phyloP scores from a whole-genome alignment of 2,113 vertebrate species.

The Mus spicilegus region DNA sequence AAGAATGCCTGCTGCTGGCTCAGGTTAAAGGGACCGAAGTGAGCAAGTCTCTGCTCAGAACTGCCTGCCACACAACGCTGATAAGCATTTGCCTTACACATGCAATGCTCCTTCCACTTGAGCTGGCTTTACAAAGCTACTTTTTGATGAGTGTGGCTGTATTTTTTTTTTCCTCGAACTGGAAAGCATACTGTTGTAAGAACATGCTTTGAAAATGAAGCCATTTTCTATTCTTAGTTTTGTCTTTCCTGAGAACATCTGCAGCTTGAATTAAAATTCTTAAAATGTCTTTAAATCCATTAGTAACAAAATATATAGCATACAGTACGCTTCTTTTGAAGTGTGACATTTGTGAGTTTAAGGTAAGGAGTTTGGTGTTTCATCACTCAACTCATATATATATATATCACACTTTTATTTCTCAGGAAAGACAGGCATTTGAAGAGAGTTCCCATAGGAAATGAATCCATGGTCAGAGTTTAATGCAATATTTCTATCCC shows the following conservation, averaged over 20 bases:
- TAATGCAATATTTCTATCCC: neutral
- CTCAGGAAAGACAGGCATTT: neutral
- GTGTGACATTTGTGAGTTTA: constrained; percentile 50
- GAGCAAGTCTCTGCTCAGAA: neutral
- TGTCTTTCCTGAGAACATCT: constrained; percentile 24
- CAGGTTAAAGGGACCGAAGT: neutral
- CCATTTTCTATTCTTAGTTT: constrained; percentile 22
- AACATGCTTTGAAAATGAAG: constrained; percentile 45
- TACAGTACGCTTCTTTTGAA: neutral
- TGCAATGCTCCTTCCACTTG: constrained; percentile 1
- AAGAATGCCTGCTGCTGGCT: neutral
- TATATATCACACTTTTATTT: neutral
- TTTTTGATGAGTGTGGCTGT: constrained; percentile 26
- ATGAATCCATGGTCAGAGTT: neutral
- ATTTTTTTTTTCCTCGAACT: constrained; percentile 26
- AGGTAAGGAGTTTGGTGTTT: constrained; percentile 7
- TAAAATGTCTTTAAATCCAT: constrained; percentile 55
- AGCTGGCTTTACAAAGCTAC: neutral
- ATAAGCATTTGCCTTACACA: constrained; percentile 35
- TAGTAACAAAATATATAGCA: constrained; percentile 11
- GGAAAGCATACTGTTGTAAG: constrained; percentile 19
- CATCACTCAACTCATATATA: neutral
- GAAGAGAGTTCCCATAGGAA: neutral
- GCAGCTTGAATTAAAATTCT: constrained; percentile 51
- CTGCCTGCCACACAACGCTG: neutral